Evolutionary conservation across 2,113 vertebrate species (phyloP), one percentile per base, ranked within the genome.

Genomic region (Arizona elegans): DNA sequence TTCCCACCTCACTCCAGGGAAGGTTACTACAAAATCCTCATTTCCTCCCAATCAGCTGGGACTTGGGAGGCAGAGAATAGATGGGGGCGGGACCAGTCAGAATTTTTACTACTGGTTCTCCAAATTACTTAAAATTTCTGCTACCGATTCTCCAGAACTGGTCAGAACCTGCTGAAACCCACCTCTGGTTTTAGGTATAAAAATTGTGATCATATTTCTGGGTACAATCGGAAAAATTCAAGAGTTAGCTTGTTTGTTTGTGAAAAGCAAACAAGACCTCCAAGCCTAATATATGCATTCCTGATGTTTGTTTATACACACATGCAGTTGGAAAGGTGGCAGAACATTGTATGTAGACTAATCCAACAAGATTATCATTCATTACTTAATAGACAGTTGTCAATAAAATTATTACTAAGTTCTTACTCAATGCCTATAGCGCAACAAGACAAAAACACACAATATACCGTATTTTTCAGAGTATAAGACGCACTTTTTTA

Each of bases 321-420:
- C 0, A 43, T 7, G 0, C 87, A 95, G 15, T 21, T 81, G 33
- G 21, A 90, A 5, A 94, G 81, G 0, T 56, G 86, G 70, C 70
- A 15, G 86, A 95, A 50, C 62, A 92, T 29, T 86, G 17, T 50
- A 75, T 50, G 21, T 89, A 8, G 92, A 87, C 89, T 17, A 95
- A 87, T 50, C 33, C 13, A 89, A 0, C 33, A 86, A 0, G 85
- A 12, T 92, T 75, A 95, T 0, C 70, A 95, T 96, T 88, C 87
- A 29, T 47, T 43, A 43, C 23, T 94, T 94, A 81, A 8, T 90
- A 95, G 75, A 89, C 8, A 92, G 9, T 86, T 90, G 9, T 92
- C n/a, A 95, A 55, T 92, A 52, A 94, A 96, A 93, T 91, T 91
- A 87, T 29, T 47, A 91, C 90, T 21, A 15, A 95, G 85, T 92